Base-by-base conservation (phyloP, 64 coral and sea anemone genomes). In the Hydrozoanthus tunicans region DNA sequence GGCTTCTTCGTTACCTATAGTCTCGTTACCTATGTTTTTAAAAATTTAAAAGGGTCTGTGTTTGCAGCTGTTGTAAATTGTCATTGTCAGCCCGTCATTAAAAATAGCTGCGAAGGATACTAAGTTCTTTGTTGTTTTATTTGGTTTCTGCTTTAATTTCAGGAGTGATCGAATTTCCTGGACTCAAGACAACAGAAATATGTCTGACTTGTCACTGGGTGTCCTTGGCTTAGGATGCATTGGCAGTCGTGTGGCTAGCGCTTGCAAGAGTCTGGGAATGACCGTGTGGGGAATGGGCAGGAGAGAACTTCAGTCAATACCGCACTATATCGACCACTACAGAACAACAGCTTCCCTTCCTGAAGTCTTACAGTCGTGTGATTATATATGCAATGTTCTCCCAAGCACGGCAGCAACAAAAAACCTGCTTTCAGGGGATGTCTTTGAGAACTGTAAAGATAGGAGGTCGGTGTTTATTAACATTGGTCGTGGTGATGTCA, bases 311-410 rank as follows among this genome's bases (percentile, higher is more conserved):
- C 70, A 13, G 52, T 53, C 79, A 17, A 82, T 73, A 74, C 86
- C 74, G 68, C 27, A 81, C 25, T 63, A 77, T 73, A 81, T 98
- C 56, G 96, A 98, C 60, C 66, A 95, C 17, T 92, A 90, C 14
- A 86, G 64, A 57, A 91, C 93, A 3, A 43, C 56, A 17, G 85
- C 79, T 26, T 85, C 81, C 62, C 66, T 98, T 3, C 23, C 85
- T 25, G 90, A 95, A 20, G 76, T 93, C 9, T 80, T 98, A 23
- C 77, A 91, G 25, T 94, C 93, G 7, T 95, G 96, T 86, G 89
- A 98, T 91, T 98, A 93, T 81, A 59, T 98, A n/a, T 98, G 96
- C 56, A 95, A 84, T 67, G 77, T 98, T 61, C 84, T 98, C 14
- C 96, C 96, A 78, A 98, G 96, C 88, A 95, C 93, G 17, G 89